Base-by-base conservation (phyloP, 2,797 vertebrate genomes). In the Pristis pectinata region DNA sequence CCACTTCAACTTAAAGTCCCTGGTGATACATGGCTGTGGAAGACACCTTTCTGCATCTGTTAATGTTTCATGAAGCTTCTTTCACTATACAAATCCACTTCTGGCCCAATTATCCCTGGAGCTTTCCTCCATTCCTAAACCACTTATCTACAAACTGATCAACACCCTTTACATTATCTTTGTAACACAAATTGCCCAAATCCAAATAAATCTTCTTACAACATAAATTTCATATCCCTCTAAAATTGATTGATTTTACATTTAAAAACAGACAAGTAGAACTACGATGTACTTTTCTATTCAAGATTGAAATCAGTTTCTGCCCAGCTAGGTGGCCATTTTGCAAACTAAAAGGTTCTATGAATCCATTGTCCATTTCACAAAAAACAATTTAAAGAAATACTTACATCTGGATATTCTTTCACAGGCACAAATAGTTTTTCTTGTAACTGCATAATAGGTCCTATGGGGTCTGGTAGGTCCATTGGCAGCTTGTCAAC, bases 391-490 rank as follows among this genome's bases (percentile, higher is more conserved):
- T 7, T 64, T 64, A 11, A n/a, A 49, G 3, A 34, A 15, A 30
- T 59, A 97, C 98, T 98, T 95, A 98, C 98, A 13, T 98, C 98
- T 7, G 98, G 98, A 96, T 98, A 98, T 95, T 98, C 97, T 97
- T 98, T 98, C 95, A 98, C 97, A 95, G 98, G 98, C 96, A 98
- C 97, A 95, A 98, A 98, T 95, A 98, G 97, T 96, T 98, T 98
- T 96, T 98, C 97, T 96, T 98, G 97, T 96, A 98, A 97, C 96
- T 98, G 97, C 95, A 98, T 96, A 91, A 98, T 97, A 96, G 98
- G 96, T 94, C 98, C 98, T 7, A 96, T 49, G 24, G 97, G 95
- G 94, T 98, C 98, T 0, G 98, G 98, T 95, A 98, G 97, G 96
- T 98, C 97, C 96, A 98, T 95, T 0, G 98, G 97, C 95, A 97